A percentile compares a stretch with the other conserved stretches of the same genome.
phyloP scores from a whole-genome alignment of 2,797 vertebrate species.

The Amblyopsis hoosieri region DNA sequence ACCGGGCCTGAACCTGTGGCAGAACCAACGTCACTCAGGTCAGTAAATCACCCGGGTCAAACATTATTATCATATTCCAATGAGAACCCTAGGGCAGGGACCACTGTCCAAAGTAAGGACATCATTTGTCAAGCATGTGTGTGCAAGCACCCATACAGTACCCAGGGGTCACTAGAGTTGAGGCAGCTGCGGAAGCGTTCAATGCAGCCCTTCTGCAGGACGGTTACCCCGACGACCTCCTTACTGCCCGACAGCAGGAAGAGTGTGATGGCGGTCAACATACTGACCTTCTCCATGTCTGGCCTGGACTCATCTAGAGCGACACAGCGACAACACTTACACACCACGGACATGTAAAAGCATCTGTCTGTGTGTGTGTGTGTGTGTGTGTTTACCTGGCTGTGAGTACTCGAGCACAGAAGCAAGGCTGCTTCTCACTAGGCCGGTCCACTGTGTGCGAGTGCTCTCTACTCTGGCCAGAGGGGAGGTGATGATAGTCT shows the following conservation, averaged over 20 bases:
- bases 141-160: slow-evolving; percentile 60
- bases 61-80: too few species aligned
- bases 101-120: not conserved
- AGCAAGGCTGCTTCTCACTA: slow-evolving; percentile 93
- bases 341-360: not conserved
- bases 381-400: slow-evolving; percentile 76
- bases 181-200: slow-evolving; percentile 89
- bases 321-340: slow-evolving; percentile 21
- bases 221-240: slow-evolving; percentile 90
- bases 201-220: slow-evolving; percentile 92
- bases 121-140: slow-evolving; percentile 3
- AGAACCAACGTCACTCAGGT: slow-evolving; percentile 5
- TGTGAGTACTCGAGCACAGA: slow-evolving; percentile 92
- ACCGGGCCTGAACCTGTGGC: slow-evolving; percentile 91
- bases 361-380: not conserved
- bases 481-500: slow-evolving; percentile 91
- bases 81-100: too few species aligned
- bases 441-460: slow-evolving; percentile 89
- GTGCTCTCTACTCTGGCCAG: slow-evolving; percentile 83
- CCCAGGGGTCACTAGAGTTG: slow-evolving; percentile 91
- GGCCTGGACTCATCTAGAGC: slow-evolving; percentile 84
- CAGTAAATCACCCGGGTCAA: too few species aligned
- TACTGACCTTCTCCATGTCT: slow-evolving; percentile 89
- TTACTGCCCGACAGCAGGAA: slow-evolving; percentile 91
- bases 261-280: slow-evolving; percentile 92